Evolutionary conservation across 1,140 invertebrate genomes (phyloP), one percentile per base, ranked within the genome.

Genomic region (Eumeta japonica): DNA sequence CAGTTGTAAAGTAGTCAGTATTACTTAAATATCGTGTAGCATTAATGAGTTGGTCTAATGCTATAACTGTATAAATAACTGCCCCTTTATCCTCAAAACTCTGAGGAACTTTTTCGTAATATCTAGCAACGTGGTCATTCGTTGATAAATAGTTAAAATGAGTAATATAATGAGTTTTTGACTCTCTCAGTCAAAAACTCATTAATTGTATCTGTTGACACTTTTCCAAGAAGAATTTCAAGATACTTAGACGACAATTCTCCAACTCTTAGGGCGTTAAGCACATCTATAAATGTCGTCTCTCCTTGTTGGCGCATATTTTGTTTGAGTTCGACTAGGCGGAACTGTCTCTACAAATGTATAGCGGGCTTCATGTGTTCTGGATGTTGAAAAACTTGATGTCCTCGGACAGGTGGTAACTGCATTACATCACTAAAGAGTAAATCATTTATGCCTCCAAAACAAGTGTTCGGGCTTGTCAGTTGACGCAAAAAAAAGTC

Each of bases 351-450:
- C 60, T 54, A 72, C 30, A 68, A 46, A 44, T 65, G 46, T 43
- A 46, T 54, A 39, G 51, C 58, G 29, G 54, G 55, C 9, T 39
- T 35, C 43, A 57, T 45, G 11, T 34, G 34, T 49, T 44, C 27
- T 20, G 57, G 60, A 45, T 68, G 62, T 15, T 62, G 28, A 44
- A 61, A 70, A 5, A 59, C 54, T 44, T 50, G 50, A 47, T 45
- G 14, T 43, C 49, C 54, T 50, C n/a, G n/a, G n/a, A n/a, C n/a
- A n/a, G n/a, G n/a, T n/a, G n/a, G n/a, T n/a, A n/a, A n/a, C n/a
- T n/a, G 64, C 39, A 62, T 46, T 31, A 67, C 31, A 53, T 65
- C 61, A 34, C 62, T 58, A 39, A 66, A 61, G 2, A 65, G 30
- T 20, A 64, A 37, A 2, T 61, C 32, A 39, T 68, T 62, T 17